Base-by-base conservation (phyloP, 1,140 invertebrate genomes). In the Mylabris phalerata region DNA sequence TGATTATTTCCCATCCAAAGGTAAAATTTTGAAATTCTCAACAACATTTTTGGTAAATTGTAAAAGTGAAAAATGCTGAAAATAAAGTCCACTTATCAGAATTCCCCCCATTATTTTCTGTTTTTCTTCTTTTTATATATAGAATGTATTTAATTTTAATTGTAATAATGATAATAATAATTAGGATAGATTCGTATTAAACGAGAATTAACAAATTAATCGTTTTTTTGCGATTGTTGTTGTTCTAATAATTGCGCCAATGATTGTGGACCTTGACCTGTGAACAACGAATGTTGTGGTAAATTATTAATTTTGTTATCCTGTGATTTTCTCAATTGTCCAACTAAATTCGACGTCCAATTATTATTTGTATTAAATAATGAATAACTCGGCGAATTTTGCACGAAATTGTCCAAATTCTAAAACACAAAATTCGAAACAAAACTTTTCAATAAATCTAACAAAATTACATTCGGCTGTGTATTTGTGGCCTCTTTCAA, bases 161-260 rank as follows among this genome's bases (percentile, higher is more conserved):
- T 32, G 32, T 32, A 32, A 32, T 32, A 32, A 32, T 32, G 4
- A 32, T 32, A 3, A 7, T 19, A 32, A 32, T 32, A 32, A 32
- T 32, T 32, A 32, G 19, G 19, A 19, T 19, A 19, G 19, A 19
- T 19, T 19, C 19, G 19, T 19, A 32, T 32, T 32, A 32, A 32
- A 5, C 7, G 7, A 32, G 32, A 32, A 32, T 5, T 5, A 5
- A 32, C 7, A 32, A 32, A 5, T 32, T 7, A 32, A 32, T 59
- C 57, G 51, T 48, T 51, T 40, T 64, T 67, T 59, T 71, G 68
- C 25, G 61, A 67, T 47, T 85, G 84, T 73, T 92, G 89, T 66
- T 89, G 87, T 68, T 92, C 89, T 43, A 92, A 72, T 4, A 92
- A 80, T 55, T 87, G 80, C 69, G 91, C 88, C 26, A 92, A 75